Base-by-base conservation (phyloP, 2,888 invertebrate genomes). In the Luperina nickerlii region DNA sequence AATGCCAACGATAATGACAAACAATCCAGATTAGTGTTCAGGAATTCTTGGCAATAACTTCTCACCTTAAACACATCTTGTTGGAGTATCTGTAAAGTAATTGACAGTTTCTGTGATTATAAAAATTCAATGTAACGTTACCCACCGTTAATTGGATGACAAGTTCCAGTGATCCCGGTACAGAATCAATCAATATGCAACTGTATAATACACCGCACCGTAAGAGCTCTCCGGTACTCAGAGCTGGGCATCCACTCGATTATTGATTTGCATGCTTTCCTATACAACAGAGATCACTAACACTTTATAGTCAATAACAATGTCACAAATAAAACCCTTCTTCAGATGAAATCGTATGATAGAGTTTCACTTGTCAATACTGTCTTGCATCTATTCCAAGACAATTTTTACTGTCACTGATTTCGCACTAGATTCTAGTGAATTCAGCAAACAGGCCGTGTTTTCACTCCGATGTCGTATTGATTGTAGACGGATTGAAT, bases 291-390 rank as follows among this genome's bases (percentile, higher is more conserved):
- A 92, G 92, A 95, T 92, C 95, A 96, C 95, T 92, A 90, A 91
- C 94, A 96, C 94, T 92, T 92, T 92, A 92, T 90, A 91, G 94
- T 95, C 91, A 92, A 94, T 91, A 95, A 93, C 92, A 95, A 94
- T 94, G 93, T 93, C 92, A 91, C 92, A 94, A 94, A 94, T 91
- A 92, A 90, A 92, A 92, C 92, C 90, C 91, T 94, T 91, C 92
- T 92, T 91, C 91, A 88, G 90, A 93, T 94, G 93, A 94, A 95
- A 84, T 93, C 92, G 93, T 92, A 94, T 92, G 90, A 93, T 94
- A 94, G 94, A 95, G 95, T 96, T 96, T 96, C 95, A 96, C 96
- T 96, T 95, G 96, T 95, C 96, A 96, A 95, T 96, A 96, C 94
- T 83, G 91, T 93, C 94, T 95, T 80, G 94, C 92, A 92, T 91